Evolutionary conservation across 2,888 invertebrate genomes (phyloP).

Genomic region (Synergus laeviventris): DNA sequence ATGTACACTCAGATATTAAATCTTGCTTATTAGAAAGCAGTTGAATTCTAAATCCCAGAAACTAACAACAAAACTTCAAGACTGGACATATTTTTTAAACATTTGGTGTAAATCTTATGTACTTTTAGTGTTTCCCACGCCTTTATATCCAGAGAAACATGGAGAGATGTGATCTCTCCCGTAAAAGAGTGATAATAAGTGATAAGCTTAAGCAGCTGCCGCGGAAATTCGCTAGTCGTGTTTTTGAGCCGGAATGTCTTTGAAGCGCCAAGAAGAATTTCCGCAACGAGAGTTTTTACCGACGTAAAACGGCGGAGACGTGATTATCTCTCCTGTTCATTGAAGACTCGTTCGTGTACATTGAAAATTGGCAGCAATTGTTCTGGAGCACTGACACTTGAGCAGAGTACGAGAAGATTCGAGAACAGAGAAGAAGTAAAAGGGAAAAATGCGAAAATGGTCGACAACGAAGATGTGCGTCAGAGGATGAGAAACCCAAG

Average conservation of each 20-base stretch:
- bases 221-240: not conserved
- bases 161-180: not conserved
- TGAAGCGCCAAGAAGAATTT: slow-evolving; percentile 27
- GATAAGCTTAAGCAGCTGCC: not conserved
- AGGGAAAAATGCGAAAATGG: not conserved
- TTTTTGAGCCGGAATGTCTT: slow-evolving; percentile 14
- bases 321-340: slow-evolving; percentile 10
- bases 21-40: too few relatives aligned
- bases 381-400: not conserved
- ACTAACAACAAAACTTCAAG: too few relatives aligned
- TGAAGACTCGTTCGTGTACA: slow-evolving; percentile 10
- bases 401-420: not conserved
- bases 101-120: too few relatives aligned
- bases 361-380: slow-evolving; percentile 4
- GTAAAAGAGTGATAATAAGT: not conserved
- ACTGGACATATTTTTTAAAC: too few relatives aligned
- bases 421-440: not conserved
- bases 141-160: not conserved
- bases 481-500: not conserved
- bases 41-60: too few relatives aligned
- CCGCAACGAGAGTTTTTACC: slow-evolving; percentile 23
- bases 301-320: slow-evolving; percentile 3
- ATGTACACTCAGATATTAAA: too few relatives aligned
- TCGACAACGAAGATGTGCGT: not conserved
- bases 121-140: too few relatives aligned